Base-by-base conservation (phyloP, 2,113 vertebrate species). In the Stictonetta naevosa region DNA sequence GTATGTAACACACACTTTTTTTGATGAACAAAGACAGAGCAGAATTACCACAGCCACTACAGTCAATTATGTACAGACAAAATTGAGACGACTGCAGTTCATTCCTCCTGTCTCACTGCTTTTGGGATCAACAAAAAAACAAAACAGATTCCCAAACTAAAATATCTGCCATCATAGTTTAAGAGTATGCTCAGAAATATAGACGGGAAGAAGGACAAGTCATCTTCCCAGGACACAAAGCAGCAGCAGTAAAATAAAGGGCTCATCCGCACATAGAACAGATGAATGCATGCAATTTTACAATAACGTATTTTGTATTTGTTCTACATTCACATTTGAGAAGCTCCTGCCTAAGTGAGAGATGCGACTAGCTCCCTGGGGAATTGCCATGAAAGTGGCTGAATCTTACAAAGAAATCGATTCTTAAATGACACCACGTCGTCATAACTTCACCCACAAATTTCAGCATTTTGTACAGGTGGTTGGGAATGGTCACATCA, bases 401-500 rank as follows among this genome's bases (percentile, higher is more conserved):
- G 53, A 74, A 72, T 48, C 64, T 86, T 93, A 68, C 83, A 90
- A 58, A 95, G 42, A 31, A 93, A 86, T 50, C 60, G 42, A 46
- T 75, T 78, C 50, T 78, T 75, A 91, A 82, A 50, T 40, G 40
- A 60, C 58, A 79, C 22, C n/a, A 29, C 2, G 2, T 19, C 68
- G 58, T 44, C 73, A 38, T n/a, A 86, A 92, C 40, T 87, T 76
- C 79, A 92, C 50, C 80, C 50, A 76, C 59, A 76, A 82, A 91
- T 82, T 76, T 58, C 77, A 93, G 50, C 46, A 15, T 91, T 96
- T 96, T 88, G 34, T 72, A 95, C 85, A 96, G 92, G 92, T 96
- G 88, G 83, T 20, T 86, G 72, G 79, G 44, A 88, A 93, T 21
- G 15, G 94, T 60, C 77, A 89, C 62, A 87, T 92, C 74, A 86